These are phyloP conservation scores for Drosophila nr. medialis DNA, from an alignment of 2,888 invertebrate genomes.

Conservation along the genomic window DNA sequence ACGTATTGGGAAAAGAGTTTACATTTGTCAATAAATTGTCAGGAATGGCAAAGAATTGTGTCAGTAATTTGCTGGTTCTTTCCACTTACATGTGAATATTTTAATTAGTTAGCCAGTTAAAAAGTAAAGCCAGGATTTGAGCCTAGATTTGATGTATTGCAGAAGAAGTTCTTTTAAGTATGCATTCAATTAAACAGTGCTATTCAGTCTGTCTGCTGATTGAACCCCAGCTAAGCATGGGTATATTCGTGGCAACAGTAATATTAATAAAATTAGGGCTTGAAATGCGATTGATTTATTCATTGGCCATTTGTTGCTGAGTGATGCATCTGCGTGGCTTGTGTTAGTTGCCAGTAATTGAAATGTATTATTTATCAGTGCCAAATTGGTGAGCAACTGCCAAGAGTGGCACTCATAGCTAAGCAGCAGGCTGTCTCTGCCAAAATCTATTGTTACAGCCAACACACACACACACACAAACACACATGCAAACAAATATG, in stretches of 20 bases:
- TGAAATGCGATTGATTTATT: constrained; percentile 59
- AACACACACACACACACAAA: constrained; percentile 8
- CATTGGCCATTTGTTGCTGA: constrained; percentile 38
- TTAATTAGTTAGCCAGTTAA: not conserved
- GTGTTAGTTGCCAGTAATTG: constrained; percentile 56
- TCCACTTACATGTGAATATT: not conserved
- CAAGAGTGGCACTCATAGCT: constrained; percentile 17
- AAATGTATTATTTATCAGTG: constrained; percentile 67
- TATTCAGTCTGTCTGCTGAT: not conserved
- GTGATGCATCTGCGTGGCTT: constrained; percentile 29
- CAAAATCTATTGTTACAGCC: constrained; percentile 21
- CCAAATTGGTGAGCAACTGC: constrained; percentile 42
- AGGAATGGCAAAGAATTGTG: not conserved
- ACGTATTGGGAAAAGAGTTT: not conserved
- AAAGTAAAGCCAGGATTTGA: too few relatives aligned
- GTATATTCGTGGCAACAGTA: not conserved
- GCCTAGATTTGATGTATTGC: not conserved
- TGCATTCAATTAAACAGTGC: not conserved
- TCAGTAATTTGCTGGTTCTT: not conserved
- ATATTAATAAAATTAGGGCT: not conserved
- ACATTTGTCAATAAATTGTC: not conserved
- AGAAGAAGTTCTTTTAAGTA: not conserved
- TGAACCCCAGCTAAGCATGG: not conserved
- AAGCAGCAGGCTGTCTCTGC: constrained; percentile 11
- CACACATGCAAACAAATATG: constrained; percentile 18